A percentile compares a stretch with the other conserved stretches of the same genome.
These are phyloP conservation scores for Ceriagrion tenellum DNA, from an alignment of 2,888 invertebrate species.

Conservation along the genomic window DNA sequence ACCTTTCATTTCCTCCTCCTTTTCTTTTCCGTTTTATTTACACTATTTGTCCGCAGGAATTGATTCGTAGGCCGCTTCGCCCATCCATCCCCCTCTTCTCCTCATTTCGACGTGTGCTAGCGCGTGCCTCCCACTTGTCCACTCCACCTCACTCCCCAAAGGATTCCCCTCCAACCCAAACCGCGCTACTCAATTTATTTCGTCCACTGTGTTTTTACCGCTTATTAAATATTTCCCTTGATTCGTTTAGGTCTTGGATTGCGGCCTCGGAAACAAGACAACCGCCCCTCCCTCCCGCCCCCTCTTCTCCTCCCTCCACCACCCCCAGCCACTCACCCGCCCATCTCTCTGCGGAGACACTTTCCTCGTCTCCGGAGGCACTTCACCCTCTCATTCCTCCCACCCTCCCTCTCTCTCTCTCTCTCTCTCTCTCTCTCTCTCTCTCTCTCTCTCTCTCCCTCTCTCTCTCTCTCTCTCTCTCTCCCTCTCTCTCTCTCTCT, in stretches of 20 bases:
- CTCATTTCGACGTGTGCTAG: background rate
- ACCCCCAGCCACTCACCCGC: background rate
- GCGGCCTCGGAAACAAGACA: background rate
- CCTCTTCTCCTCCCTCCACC: background rate
- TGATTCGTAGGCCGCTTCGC: slow-evolving; percentile 26
- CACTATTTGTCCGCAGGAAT: background rate
- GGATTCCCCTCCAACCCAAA: background rate
- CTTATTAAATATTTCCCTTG: background rate
- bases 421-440: too few relatives aligned
- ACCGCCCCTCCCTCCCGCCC: background rate
- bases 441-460: too few relatives aligned
- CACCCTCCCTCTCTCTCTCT: too few relatives aligned
- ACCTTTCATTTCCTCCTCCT: background rate
- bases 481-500: too few relatives aligned
- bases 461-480: too few relatives aligned
- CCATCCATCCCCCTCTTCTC: background rate
- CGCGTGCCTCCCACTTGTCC: background rate
- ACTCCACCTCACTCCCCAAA: background rate
- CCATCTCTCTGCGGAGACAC: too few relatives aligned
- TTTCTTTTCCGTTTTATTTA: background rate
- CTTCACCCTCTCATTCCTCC: background rate
- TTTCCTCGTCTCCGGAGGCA: background rate
- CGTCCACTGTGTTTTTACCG: background rate
- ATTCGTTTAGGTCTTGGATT: background rate
- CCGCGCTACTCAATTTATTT: background rate